These are phyloP conservation scores for Pammene aurita DNA, from an alignment of 2,888 invertebrate species.

Conservation along the genomic window DNA sequence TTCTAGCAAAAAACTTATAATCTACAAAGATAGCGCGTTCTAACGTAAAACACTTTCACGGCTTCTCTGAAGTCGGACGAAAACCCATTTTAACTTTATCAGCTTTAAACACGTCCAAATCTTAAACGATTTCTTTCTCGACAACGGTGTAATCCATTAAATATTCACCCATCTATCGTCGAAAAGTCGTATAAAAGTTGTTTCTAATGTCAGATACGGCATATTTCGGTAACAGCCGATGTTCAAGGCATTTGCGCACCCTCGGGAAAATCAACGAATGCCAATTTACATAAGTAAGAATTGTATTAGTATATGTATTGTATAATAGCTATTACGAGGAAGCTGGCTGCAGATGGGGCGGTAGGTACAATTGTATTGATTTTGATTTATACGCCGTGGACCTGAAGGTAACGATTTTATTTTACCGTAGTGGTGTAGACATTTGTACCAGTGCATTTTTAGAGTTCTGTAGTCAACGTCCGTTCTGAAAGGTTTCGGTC, in stretches of 20 bases:
- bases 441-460: no score
- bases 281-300: slow-evolving; percentile 30
- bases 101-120: slow-evolving; percentile 20
- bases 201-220: background rate
- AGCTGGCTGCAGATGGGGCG: background rate
- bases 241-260: slow-evolving; percentile 7
- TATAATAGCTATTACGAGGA: slow-evolving; percentile 1
- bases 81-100: slow-evolving; percentile 18
- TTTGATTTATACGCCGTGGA: no score
- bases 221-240: background rate
- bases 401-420: no score
- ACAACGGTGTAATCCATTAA: slow-evolving; percentile 25
- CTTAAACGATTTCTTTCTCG: slow-evolving; percentile 22
- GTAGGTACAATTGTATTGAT: background rate
- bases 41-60: background rate
- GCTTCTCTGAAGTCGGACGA: background rate
- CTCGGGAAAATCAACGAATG: slow-evolving; percentile 31
- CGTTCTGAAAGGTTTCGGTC: no score
- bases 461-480: no score
- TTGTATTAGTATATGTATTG: no score
- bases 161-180: background rate
- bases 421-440: no score
- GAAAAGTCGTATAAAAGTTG: background rate
- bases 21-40: no score
- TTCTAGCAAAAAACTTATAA: no score